phyloP scores from a whole-genome alignment of 2,888 invertebrate species.

The Therioaphis trifolii region DNA sequence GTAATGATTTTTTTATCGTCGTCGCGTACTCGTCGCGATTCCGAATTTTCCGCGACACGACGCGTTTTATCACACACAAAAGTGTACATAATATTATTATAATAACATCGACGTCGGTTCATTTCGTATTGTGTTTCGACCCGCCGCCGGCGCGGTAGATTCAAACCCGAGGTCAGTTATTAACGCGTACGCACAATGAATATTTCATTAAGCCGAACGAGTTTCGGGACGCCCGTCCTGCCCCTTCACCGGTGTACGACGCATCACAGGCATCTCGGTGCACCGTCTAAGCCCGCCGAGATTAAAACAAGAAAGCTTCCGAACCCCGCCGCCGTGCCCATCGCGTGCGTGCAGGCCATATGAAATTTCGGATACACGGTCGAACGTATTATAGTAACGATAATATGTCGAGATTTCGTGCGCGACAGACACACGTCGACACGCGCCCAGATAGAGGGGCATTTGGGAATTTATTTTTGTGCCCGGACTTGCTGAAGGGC shows the following conservation, averaged over 20 bases:
- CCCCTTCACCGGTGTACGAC: no score
- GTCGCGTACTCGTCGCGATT: no score
- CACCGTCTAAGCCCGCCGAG: constrained; percentile 13
- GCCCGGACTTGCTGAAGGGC: no score
- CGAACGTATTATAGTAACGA: no score
- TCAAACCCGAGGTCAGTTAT: constrained; percentile 34
- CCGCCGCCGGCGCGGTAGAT: neutral
- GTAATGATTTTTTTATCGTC: no score
- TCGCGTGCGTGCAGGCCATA: neutral
- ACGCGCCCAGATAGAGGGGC: no score
- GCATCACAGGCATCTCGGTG: no score
- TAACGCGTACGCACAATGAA: constrained; percentile 44
- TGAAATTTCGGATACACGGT: neutral
- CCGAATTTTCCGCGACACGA: no score
- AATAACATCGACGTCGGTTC: constrained; percentile 9
- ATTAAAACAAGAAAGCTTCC: constrained; percentile 27
- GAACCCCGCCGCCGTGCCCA: neutral
- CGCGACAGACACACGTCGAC: neutral
- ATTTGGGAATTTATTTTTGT: no score
- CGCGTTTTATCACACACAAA: no score
- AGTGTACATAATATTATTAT: no score
- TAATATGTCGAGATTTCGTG: neutral
- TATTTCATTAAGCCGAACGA: constrained; percentile 50
- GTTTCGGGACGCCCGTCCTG: neutral
- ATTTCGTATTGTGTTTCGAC: constrained; percentile 39